Percentiles rank a stretch among this genome's conserved stretches.
These are phyloP conservation scores for Ammospiza caudacuta DNA, from an alignment of 2,113 vertebrate genomes.

Conservation along the genomic window DNA sequence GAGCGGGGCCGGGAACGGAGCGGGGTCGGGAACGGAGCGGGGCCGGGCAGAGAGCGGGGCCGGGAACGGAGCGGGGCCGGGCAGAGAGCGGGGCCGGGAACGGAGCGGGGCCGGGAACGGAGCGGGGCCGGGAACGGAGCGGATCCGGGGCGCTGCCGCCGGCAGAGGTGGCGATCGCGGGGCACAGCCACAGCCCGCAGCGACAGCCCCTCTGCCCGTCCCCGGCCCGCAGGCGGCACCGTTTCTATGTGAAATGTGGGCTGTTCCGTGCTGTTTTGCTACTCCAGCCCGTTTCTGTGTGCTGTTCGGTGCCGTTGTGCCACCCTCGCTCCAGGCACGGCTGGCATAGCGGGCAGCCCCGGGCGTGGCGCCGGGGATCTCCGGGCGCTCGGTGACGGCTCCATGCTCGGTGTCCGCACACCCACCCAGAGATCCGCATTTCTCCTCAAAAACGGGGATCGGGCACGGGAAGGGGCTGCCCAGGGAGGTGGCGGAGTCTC, in stretches of 20 bases:
- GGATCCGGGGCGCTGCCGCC: background rate
- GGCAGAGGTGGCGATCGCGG: background rate
- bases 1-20: no score
- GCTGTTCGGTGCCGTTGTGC: fast-evolving
- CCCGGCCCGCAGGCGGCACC: no score
- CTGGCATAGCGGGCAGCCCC: background rate
- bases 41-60: no score
- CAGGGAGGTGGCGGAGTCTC: background rate
- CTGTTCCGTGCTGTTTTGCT: no score
- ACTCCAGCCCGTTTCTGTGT: no score
- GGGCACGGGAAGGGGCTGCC: background rate
- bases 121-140: no score
- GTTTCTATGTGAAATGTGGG: no score
- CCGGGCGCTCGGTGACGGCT: fast-evolving
- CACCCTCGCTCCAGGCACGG: fast-evolving
- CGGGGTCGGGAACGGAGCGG: no score
- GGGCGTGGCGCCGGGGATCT: fast-evolving
- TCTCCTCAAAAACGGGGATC: fast-evolving
- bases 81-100: no score
- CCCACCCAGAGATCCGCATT: fast-evolving
- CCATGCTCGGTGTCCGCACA: background rate
- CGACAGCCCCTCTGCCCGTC: background rate
- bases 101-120: background rate
- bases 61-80: background rate
- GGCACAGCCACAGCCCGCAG: background rate